Evolutionary conservation across 64 coral and sea anemone species (phyloP).

Genomic region (Montipora efflorescens): DNA sequence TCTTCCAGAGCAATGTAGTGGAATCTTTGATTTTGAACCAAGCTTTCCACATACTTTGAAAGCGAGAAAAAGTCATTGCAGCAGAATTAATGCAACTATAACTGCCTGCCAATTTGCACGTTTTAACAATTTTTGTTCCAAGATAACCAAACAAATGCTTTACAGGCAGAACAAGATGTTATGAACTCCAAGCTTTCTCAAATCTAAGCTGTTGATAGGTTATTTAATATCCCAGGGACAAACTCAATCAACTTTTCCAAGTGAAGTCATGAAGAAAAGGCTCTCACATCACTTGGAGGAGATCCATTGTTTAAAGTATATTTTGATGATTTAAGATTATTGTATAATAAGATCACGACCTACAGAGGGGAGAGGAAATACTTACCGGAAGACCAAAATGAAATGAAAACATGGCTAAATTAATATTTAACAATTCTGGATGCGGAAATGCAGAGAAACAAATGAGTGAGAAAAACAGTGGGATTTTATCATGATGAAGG

Average conservation of each 20-base stretch:
- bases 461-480: no score
- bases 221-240: constrained; percentile 3
- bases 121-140: background rate
- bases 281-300: background rate
- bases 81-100: background rate
- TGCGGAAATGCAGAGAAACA: background rate
- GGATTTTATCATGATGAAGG: no score
- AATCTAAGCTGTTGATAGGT: no score
- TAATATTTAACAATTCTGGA: background rate
- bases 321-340: background rate
- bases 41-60: background rate
- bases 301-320: background rate
- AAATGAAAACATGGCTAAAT: background rate
- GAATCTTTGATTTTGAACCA: background rate
- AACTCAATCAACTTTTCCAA: background rate
- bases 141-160: background rate
- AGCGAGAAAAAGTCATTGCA: background rate
- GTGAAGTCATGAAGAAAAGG: background rate
- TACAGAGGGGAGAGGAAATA: no score
- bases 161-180: no score
- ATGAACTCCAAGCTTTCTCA: background rate
- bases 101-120: background rate
- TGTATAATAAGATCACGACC: no score
- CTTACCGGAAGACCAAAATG: background rate
- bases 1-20: background rate